Base-by-base conservation (phyloP, 2,113 vertebrate species). In the Lampris megalopsis region DNA sequence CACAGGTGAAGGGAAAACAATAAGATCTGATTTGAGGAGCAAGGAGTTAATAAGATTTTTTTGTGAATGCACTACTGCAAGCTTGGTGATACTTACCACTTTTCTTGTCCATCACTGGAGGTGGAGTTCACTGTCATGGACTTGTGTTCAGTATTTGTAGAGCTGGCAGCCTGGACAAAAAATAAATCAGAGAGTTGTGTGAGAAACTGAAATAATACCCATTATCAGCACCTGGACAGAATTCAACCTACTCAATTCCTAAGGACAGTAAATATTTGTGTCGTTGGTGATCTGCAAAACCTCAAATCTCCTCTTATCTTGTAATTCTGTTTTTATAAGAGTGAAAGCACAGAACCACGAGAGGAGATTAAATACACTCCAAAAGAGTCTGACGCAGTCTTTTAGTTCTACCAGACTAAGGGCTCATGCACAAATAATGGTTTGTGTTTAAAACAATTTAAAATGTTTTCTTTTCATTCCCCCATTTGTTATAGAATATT, bases 101-200 rank as follows among this genome's bases (percentile, higher is more conserved):
- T 87, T 95, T 94, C 92, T 95, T 96, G 93, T 99, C 97, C 98
- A 99, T 98, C 86, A 79, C 93, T 88, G 86, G 86, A 83, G 71
- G 77, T 63, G 9, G 75, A 86, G 83, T 86, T 91, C 82, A 92
- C 83, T 92, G 88, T 94, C 94, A 94, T 94, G 75, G 91, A 92
- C 85, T 88, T 90, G 81, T 82, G 76, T 89, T 85, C 77, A 78
- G 64, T 83, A 77, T 76, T 82, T 79, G 87, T 85, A 86, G 83
- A 88, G 75, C 73, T 67, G 68, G 79, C 81, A 88, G 86, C 77
- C 93, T 94, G 82, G 56, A 86, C 52, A 6, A 83, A 78, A 86
- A 9, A 87, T 50, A 84, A 83, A 77, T 9, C 3, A 85, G 2
- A 75, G 2, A 75, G 45, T 9, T 42, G 38, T 62, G 47, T 81